A percentile compares a stretch with the other conserved stretches of the same genome.
Evolutionary conservation across 2,888 invertebrate genomes (phyloP).

Genomic region (Eutolmus rufibarbis): DNA sequence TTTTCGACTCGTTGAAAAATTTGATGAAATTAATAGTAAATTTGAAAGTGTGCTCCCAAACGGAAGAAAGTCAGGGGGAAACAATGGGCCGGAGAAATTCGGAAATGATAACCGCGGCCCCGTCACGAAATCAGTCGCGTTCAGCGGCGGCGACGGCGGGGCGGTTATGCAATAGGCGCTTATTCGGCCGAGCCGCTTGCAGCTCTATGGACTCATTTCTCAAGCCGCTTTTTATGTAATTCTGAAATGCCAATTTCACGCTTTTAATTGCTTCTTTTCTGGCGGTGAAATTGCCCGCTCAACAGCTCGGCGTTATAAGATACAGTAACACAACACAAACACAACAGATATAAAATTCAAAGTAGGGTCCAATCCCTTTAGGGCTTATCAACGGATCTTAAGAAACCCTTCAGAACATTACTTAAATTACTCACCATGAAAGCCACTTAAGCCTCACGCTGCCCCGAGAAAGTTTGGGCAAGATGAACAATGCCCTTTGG

Average conservation of each 20-base stretch:
- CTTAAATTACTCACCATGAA: background rate
- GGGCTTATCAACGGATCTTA: background rate
- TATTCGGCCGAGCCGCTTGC: background rate
- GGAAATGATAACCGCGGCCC: background rate
- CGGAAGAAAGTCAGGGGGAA: conserved; percentile 27
- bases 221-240: conserved; percentile 13
- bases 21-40: conserved; percentile 38
- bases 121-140: background rate
- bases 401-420: background rate
- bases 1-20: conserved; percentile 33
- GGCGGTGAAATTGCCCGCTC: background rate
- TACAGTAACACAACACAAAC: background rate
- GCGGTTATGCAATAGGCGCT: conserved; percentile 3
- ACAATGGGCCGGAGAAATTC: conserved; percentile 21
- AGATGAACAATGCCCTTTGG: background rate
- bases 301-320: background rate
- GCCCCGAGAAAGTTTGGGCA: background rate
- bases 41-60: conserved; percentile 28
- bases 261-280: background rate
- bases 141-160: background rate
- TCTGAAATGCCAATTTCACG: conserved; percentile 9
- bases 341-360: background rate
- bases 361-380: background rate
- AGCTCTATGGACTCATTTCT: background rate
- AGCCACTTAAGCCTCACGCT: background rate